These are phyloP conservation scores for Rhynchotus rufescens DNA, from an alignment of 2,797 vertebrate genomes.

Conservation along the genomic window DNA sequence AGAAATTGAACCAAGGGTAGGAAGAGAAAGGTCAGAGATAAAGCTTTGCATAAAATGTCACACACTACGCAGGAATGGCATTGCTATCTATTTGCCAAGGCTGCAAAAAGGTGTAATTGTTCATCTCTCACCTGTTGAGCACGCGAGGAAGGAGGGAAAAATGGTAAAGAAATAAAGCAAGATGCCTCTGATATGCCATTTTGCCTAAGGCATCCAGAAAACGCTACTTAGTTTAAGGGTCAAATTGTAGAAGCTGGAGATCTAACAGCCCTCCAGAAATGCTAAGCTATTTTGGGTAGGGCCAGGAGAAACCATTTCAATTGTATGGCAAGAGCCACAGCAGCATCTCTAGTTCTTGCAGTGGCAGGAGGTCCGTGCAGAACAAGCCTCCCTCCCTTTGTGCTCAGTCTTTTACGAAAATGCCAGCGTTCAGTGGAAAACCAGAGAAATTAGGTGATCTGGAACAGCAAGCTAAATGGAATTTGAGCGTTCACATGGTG, in stretches of 20 bases:
- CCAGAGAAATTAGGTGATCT: not conserved
- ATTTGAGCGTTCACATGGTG: not conserved
- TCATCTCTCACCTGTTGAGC: conserved; percentile 26
- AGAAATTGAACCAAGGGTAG: conserved; percentile 48
- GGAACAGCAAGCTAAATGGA: not conserved
- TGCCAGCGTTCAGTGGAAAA: not conserved
- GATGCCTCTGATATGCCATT: not conserved
- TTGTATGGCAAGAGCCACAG: not conserved
- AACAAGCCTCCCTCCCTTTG: not conserved
- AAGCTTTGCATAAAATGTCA: conserved; percentile 46
- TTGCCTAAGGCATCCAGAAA: not conserved
- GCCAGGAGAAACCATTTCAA: not conserved
- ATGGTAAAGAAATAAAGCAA: not conserved
- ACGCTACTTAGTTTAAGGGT: not conserved
- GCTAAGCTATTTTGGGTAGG: not conserved
- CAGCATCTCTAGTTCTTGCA: not conserved
- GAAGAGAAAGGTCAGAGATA: conserved; percentile 56
- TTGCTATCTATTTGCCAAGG: not conserved
- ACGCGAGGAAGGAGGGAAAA: not conserved
- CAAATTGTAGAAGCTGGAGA: not conserved
- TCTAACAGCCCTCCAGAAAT: not conserved
- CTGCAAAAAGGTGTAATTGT: not conserved
- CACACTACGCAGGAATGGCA: not conserved
- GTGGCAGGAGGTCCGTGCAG: not conserved
- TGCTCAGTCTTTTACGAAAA: not conserved